These are phyloP conservation scores for Cyaniris semiargus DNA, from an alignment of 2,888 invertebrate species.

Conservation along the genomic window DNA sequence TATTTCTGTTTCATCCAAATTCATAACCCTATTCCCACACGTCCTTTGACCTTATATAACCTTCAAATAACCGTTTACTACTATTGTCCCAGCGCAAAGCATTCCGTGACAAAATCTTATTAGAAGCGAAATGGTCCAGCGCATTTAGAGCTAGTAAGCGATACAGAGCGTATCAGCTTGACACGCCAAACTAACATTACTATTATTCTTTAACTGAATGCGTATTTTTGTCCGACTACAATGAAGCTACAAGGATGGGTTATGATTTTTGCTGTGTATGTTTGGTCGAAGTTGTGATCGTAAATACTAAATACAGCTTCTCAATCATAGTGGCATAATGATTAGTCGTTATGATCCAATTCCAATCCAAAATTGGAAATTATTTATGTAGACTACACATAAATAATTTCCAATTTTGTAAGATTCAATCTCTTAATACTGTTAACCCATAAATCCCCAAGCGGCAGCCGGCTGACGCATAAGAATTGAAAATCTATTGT, in stretches of 20 bases:
- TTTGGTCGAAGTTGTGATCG: too few relatives aligned
- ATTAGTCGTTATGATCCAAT: too few relatives aligned
- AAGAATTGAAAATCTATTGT: too few relatives aligned
- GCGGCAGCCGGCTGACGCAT: too few relatives aligned
- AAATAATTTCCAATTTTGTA: too few relatives aligned
- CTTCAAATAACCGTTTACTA: background rate
- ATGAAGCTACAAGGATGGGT: background rate
- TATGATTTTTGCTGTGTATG: too few relatives aligned
- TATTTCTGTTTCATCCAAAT: background rate
- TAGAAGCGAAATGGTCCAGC: background rate
- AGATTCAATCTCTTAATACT: too few relatives aligned
- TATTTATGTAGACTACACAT: too few relatives aligned
- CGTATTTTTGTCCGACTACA: background rate
- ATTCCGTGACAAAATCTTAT: constrained; percentile 2
- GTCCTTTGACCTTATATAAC: background rate
- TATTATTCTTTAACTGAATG: background rate
- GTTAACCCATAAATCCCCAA: too few relatives aligned
- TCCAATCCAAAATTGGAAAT: too few relatives aligned
- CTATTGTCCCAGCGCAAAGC: background rate
- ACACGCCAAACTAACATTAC: background rate
- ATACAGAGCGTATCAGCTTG: background rate
- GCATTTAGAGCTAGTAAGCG: background rate
- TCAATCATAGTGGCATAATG: too few relatives aligned
- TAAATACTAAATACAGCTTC: too few relatives aligned
- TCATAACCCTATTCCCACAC: background rate